Base-by-base conservation (phyloP, 1,140 invertebrate genomes). In the Nebria ingens region DNA sequence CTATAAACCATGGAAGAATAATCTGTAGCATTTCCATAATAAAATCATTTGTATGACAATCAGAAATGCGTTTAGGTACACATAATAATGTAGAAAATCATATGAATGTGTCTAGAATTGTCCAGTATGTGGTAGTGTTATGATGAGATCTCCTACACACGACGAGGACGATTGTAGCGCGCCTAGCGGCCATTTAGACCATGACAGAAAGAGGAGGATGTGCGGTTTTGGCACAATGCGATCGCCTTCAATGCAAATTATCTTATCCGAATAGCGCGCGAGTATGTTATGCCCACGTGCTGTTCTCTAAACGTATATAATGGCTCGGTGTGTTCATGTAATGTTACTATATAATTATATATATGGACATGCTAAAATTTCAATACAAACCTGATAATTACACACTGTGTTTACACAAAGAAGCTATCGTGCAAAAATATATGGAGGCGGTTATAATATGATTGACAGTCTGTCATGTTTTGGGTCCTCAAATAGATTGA, bases 241-340 rank as follows among this genome's bases (percentile, higher is more conserved):
- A 45, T 45, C 40, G 40, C 40, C 40, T 45, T 45, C 40, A 45
- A 45, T 45, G 40, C 40, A 45, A 45, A 45, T 45, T 45, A 45
- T 45, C 40, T 45, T 17, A 45, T 11, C 15, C 40, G 40, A 45
- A 45, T 45, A 45, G 40, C 40, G 40, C 15, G 40, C 9, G 40
- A 12, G 6, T 45, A 45, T 45, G 40, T 45, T 17, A 45, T 17
- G 17, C 40, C 6, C 40, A 45, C 40, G 25, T 45, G 17, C 13
- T 4, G 25, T 29, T 29, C 15, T 12, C 6, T 17, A 45, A 11
- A 45, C 40, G 6, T 45, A 45, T 17, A 11, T 45, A 6, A 45
- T 45, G 6, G 6, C 40, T 45, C 15, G 15, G 17, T 17, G 4
- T 45, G 40, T 45, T 4, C n/a, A n/a, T n/a, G n/a, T n/a, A n/a